Percentiles rank a stretch among this genome's conserved stretches.
phyloP scores from a whole-genome alignment of 2,888 invertebrate species.

The Melinopterus prodromus region DNA sequence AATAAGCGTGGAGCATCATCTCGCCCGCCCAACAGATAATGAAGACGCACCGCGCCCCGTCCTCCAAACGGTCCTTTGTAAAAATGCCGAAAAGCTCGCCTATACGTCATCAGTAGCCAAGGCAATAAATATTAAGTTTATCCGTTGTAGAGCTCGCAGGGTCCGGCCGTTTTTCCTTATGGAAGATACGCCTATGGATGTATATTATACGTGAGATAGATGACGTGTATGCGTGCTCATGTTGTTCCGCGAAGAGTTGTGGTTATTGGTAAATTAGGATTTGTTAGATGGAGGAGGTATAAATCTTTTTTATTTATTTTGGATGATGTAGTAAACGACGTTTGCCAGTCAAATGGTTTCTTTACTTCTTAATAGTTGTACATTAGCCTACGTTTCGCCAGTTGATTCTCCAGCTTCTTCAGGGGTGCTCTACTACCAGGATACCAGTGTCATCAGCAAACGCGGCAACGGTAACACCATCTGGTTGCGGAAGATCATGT shows the following conservation, averaged over 20 bases:
- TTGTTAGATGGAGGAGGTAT: neutral
- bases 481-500: too few species aligned
- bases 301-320: too few species aligned
- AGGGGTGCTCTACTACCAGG: too few species aligned
- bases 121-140: neutral
- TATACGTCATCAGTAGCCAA: neutral
- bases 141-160: neutral
- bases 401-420: too few species aligned
- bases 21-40: neutral
- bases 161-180: neutral
- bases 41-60: neutral
- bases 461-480: too few species aligned
- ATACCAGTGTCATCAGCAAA: too few species aligned
- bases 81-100: neutral
- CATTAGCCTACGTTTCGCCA: too few species aligned
- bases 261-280: neutral
- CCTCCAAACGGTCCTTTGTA: neutral
- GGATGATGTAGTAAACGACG: too few species aligned
- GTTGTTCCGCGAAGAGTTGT: neutral
- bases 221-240: neutral
- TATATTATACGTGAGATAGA: neutral
- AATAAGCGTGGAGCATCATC: neutral
- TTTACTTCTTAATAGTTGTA: too few species aligned
- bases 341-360: too few species aligned
- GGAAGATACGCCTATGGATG: neutral